Conservation (phyloP, 92 coral and sea anemone species). For the Micromussa lordhowensis region DNA sequence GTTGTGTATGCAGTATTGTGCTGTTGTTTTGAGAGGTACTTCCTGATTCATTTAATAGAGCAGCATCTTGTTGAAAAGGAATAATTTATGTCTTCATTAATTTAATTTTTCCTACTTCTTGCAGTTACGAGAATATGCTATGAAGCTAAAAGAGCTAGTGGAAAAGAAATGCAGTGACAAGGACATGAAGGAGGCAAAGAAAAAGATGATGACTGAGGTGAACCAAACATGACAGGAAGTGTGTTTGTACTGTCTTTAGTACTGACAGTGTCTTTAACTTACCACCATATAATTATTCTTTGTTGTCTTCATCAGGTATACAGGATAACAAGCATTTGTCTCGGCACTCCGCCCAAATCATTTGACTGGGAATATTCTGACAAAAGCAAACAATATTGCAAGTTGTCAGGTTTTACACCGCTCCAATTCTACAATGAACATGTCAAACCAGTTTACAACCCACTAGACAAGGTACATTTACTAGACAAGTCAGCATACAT, state of each 20-base stretch:
- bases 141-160: constrained; percentile 78
- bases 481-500: too few relatives aligned
- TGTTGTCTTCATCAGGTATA: constrained; percentile 65
- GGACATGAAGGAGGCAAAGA: constrained; percentile 76
- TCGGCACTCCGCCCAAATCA: constrained; percentile 88
- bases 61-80: neutral
- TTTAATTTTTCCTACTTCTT: neutral
- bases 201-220: constrained; percentile 90
- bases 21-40: too few relatives aligned
- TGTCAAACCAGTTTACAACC: constrained; percentile 83
- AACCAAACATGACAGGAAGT: neutral
- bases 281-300: neutral
- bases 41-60: neutral
- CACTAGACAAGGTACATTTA: constrained; percentile 80
- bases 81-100: neutral
- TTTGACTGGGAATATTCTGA: constrained; percentile 96
- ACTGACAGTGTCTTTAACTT: neutral
- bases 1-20: too few relatives aligned
- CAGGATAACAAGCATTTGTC: constrained; percentile 81
- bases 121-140: constrained; percentile 91
- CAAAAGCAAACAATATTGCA: constrained; percentile 83
- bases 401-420: constrained; percentile 75
- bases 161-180: constrained; percentile 73
- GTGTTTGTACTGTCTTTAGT: neutral
- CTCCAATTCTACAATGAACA: constrained; percentile 88